Percentiles rank a stretch among this genome's conserved stretches.
Evolutionary conservation across 2,113 vertebrate genomes (phyloP).

Genomic region (Motacilla alba): DNA sequence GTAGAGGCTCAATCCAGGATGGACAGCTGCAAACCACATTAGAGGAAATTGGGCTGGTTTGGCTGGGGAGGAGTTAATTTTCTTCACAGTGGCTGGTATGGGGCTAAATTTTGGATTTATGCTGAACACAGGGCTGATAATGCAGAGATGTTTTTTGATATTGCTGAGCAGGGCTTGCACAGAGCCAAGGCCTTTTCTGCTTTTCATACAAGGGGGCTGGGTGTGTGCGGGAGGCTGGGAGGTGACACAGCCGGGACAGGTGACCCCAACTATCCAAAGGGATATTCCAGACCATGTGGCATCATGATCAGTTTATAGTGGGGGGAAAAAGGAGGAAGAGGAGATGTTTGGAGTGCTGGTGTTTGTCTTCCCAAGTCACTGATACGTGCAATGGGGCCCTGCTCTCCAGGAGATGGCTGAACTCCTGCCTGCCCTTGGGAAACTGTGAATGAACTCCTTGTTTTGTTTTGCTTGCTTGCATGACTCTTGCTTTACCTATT

Average conservation of each 20-base stretch:
- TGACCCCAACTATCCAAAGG: accelerated
- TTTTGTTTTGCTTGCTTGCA: neutral
- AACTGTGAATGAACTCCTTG: neutral
- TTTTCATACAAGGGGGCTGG: neutral
- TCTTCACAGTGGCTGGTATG: neutral
- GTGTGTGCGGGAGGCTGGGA: accelerated
- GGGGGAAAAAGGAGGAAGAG: neutral
- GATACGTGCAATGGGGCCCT: accelerated
- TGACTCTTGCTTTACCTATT: neutral
- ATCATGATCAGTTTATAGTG: neutral
- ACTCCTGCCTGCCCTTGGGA: neutral
- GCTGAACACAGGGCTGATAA: neutral
- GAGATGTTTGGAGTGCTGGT: neutral
- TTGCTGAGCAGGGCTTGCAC: neutral
- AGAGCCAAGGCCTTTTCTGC: neutral
- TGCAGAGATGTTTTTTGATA: neutral
- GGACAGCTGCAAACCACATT: neutral
- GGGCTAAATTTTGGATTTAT: neutral
- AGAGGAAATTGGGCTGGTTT: neutral
- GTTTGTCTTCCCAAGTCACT: neutral
- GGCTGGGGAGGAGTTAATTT: neutral
- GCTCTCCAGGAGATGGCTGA: neutral
- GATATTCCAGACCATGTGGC: accelerated
- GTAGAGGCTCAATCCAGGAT: accelerated
- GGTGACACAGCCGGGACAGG: neutral